These are phyloP conservation scores for Lithophane semibrunnea DNA, from an alignment of 2,888 invertebrate genomes.

Conservation along the genomic window DNA sequence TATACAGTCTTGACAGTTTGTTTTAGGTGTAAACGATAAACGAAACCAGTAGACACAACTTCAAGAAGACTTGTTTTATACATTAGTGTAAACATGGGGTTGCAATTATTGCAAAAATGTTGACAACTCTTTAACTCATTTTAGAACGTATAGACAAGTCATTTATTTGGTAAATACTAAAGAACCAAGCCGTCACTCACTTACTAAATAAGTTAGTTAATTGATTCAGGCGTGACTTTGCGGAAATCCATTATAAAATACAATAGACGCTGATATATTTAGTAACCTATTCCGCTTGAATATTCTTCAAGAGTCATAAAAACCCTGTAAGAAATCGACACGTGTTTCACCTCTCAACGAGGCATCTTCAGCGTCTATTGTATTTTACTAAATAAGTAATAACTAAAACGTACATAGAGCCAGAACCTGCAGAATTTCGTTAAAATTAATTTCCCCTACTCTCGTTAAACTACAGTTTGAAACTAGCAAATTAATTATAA, in stretches of 20 bases:
- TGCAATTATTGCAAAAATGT: background rate
- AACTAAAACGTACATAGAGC: conserved; percentile 37
- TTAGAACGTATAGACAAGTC: background rate
- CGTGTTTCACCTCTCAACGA: too few relatives aligned
- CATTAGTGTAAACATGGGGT: background rate
- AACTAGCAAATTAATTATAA: conserved; percentile 91
- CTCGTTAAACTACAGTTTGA: conserved; percentile 86
- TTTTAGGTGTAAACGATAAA: background rate
- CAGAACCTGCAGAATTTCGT: conserved; percentile 70
- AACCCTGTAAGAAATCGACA: too few relatives aligned
- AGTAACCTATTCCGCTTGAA: too few relatives aligned
- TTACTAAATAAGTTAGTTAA: conserved; percentile 35
- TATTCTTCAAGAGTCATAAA: too few relatives aligned
- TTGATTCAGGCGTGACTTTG: too few relatives aligned
- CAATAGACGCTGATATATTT: too few relatives aligned
- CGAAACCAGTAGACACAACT: background rate
- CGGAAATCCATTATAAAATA: too few relatives aligned
- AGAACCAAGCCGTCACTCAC: conserved; percentile 4
- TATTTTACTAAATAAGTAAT: conserved; percentile 41
- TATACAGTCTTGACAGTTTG: background rate
- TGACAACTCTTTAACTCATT: background rate
- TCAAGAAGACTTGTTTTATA: background rate
- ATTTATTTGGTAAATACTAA: background rate
- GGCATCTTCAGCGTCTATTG: too few relatives aligned
- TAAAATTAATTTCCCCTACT: conserved; percentile 82